phyloP scores from a whole-genome alignment of 2,888 invertebrate genomes.

The Hypolimnas misippus region DNA sequence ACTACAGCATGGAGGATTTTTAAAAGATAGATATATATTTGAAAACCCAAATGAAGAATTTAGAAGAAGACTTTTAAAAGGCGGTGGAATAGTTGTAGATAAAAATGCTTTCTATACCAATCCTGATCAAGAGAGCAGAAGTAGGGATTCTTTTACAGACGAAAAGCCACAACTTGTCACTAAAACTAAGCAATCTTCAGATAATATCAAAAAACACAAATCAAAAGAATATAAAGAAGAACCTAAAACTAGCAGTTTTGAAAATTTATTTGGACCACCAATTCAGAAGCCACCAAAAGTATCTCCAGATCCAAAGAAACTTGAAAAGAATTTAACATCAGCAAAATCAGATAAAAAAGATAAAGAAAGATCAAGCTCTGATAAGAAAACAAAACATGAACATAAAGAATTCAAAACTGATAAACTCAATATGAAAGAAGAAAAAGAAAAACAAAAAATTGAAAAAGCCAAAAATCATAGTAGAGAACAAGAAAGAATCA shows the following conservation, averaged over 20 bases:
- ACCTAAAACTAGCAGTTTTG: conserved; percentile 87
- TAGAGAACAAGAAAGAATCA: conserved; percentile 83
- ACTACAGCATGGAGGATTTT: conserved; percentile 89
- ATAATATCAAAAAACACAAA: conserved; percentile 85
- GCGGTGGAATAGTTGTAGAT: conserved; percentile 88
- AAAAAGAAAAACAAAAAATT: conserved; percentile 79
- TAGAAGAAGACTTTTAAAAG: conserved; percentile 92
- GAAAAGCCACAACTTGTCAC: conserved; percentile 86
- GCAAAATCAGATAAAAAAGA: conserved; percentile 83
- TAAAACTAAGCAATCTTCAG: conserved; percentile 88
- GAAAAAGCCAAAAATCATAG: conserved; percentile 80
- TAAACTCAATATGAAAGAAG: conserved; percentile 77
- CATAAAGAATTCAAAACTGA: conserved; percentile 75
- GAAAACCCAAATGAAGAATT: conserved; percentile 95
- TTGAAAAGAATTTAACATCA: conserved; percentile 59
- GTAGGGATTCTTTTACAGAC: conserved; percentile 82
- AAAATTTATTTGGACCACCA: conserved; percentile 92
- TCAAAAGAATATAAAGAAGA: conserved; percentile 83
- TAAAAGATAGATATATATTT: conserved; percentile 93
- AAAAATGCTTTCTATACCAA: conserved; percentile 77
- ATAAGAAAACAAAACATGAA: conserved; percentile 79
- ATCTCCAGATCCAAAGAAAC: conserved; percentile 87
- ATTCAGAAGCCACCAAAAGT: conserved; percentile 90
- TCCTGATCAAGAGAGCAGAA: conserved; percentile 82
- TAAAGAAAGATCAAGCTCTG: conserved; percentile 77